Evolutionary conservation across 2,797 vertebrate species (phyloP), one percentile per base, ranked within the genome.

Genomic region (Octomys mimax): DNA sequence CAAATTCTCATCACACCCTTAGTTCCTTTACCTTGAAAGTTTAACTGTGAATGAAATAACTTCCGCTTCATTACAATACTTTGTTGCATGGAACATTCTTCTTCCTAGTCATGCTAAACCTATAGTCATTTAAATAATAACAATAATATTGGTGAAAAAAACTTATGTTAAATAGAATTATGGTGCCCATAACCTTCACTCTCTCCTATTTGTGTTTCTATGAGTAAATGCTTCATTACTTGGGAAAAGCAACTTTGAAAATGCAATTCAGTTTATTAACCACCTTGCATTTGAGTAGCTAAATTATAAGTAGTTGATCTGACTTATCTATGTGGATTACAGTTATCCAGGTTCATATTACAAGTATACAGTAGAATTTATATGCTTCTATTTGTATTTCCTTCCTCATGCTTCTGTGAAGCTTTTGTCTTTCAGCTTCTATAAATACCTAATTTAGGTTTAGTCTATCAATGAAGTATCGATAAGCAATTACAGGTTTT

Each of bases 231-330:
- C 68, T 46, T 39, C 36, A 61, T 66, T 89, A 78, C 79, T 19
- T 49, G 39, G 16, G 46, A 83, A 95, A 97, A 61, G 49, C 82
- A 57, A 61, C 24, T 92, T 84, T 92, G 24, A 26, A 81, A 57
- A 54, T 54, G 6, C 90, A 54, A 79, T 39, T 79, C 28, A 91
- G 46, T 28, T 87, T 64, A 79, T 33, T 39, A 71, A 80, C n/a
- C 22, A 79, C 57, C 52, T 87, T n/a, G 52, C 26, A 54, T 91
- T 78, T 70, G 54, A 31, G 68, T 49, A 85, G 11, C 26, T 33
- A 57, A 22, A 82, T 75, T 94, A 75, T 68, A 46, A n/a, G 28
- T 80, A 26, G 10, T 36, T 49, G 68, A 84, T 89, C 42, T 81
- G 22, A 14, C 52, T 54, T 79, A 33, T 33, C 7, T 2, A 79